phyloP scores from a whole-genome alignment of 1,140 invertebrate genomes.

The Brachionus rubens region DNA sequence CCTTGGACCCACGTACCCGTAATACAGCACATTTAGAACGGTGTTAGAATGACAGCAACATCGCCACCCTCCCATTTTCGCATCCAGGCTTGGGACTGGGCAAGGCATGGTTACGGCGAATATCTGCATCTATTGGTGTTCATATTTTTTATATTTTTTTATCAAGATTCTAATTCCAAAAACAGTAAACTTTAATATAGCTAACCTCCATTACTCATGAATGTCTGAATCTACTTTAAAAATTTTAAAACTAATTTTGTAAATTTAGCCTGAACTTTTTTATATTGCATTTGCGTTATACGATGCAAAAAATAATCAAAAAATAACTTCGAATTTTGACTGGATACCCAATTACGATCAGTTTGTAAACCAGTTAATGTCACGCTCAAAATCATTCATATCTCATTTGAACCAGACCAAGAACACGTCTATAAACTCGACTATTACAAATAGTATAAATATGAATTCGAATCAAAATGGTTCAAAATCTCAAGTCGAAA shows the following conservation, averaged over 20 bases:
- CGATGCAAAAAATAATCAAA: constrained; percentile 36
- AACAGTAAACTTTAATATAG: too few relatives aligned
- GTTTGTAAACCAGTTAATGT: not conserved
- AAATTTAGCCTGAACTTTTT: constrained; percentile 29
- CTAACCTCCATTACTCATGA: too few relatives aligned
- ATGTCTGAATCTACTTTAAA: too few relatives aligned
- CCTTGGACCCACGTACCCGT: too few relatives aligned
- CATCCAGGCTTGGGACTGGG: too few relatives aligned
- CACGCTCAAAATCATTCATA: not conserved
- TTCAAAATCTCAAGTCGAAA: not conserved
- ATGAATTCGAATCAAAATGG: not conserved
- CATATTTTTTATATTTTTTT: too few relatives aligned
- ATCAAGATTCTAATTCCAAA: too few relatives aligned
- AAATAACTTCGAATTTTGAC: constrained; percentile 40
- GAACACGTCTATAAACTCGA: not conserved
- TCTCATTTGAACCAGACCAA: not conserved
- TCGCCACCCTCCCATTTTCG: too few relatives aligned
- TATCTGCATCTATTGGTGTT: too few relatives aligned
- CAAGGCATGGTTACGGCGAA: too few relatives aligned
- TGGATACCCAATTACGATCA: constrained; percentile 40
- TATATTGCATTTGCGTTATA: not conserved
- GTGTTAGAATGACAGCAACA: too few relatives aligned
- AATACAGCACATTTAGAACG: too few relatives aligned
- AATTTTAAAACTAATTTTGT: not conserved
- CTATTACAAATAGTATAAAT: not conserved